Conservation (phyloP, 2,888 invertebrate genomes). For the Lamellibrachia columna region DNA sequence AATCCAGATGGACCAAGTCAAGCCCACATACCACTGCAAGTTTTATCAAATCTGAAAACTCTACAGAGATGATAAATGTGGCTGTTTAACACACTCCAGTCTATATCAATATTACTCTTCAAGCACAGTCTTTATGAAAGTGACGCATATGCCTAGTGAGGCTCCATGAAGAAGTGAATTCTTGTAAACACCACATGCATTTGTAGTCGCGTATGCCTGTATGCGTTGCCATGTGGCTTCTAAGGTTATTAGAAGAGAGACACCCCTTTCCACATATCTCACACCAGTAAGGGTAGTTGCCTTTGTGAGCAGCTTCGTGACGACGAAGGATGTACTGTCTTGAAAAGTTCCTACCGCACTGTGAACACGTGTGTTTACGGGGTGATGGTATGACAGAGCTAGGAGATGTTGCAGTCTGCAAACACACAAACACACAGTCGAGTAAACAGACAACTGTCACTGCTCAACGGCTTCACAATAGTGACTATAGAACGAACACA, state of each 20-base stretch:
- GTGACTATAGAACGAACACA: too few species aligned
- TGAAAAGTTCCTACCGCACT: neutral
- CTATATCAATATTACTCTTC: neutral
- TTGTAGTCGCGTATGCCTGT: neutral
- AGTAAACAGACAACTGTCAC: neutral
- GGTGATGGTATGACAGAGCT: neutral
- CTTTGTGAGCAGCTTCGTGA: neutral
- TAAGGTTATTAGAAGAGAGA: neutral
- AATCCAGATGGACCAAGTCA: neutral
- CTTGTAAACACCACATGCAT: neutral
- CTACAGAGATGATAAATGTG: neutral
- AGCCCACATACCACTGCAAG: neutral
- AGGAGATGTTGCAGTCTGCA: neutral
- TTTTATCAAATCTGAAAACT: neutral
- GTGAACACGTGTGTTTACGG: neutral
- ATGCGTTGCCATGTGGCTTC: slow-evolving; percentile 6
- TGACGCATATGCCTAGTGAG: neutral
- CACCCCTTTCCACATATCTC: neutral
- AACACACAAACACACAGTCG: neutral
- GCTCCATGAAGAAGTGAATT: neutral
- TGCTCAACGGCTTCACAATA: neutral
- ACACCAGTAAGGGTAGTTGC: neutral
- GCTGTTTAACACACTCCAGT: neutral
- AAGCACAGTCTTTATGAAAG: neutral
- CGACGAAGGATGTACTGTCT: neutral